Evolutionary conservation across 2,113 vertebrate species (phyloP), one percentile per base, ranked within the genome.

Genomic region (Casuarius casuarius): DNA sequence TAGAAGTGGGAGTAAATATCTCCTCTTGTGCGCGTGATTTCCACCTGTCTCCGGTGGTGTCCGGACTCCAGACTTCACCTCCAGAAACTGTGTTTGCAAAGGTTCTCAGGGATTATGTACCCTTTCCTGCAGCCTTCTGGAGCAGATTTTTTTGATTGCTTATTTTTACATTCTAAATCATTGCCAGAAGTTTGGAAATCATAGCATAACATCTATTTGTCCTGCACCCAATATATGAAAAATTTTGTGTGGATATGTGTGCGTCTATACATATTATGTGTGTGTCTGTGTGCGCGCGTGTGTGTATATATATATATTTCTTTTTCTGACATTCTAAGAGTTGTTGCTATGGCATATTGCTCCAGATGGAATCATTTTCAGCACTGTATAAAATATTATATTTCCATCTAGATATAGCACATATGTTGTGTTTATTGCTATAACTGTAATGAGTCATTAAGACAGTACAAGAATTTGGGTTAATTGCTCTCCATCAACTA

Each of bases 101-200:
- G 5, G 9, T 54, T 70, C 9, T 70, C 0, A 1, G 19, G 19
- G 4, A 31, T 4, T 72, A 7, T 14, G 1, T 4, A 10, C 21
- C 10, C 1, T 86, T 87, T 71, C 51, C 17, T 52, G 6, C 1
- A 19, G 66, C 1, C 1, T 38, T 62, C 54, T 52, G 29, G 25
- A 90, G 2, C 0, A 44, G 25, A 9, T 6, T n/a, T 40, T 58
- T 35, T 56, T 71, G 5, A 63, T 80, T 76, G 4, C 17, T 72
- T 85, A 19, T 46, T 66, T 89, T 59, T 6, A 11, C 78, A 74
- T 80, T 88, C 44, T 81, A 28, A 63, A 56, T 71, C 10, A 9
- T 15, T 52, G 6, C 40, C 74, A 35, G 16, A 78, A 89, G 59
- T 54, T 6, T 59, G 74, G 18, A 51, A 79, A 25, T 51, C 13